A percentile compares a stretch with the other conserved stretches of the same genome.
These are phyloP conservation scores for Oscheius sp. DNA, from an alignment of 2,888 invertebrate species.

Conservation along the genomic window DNA sequence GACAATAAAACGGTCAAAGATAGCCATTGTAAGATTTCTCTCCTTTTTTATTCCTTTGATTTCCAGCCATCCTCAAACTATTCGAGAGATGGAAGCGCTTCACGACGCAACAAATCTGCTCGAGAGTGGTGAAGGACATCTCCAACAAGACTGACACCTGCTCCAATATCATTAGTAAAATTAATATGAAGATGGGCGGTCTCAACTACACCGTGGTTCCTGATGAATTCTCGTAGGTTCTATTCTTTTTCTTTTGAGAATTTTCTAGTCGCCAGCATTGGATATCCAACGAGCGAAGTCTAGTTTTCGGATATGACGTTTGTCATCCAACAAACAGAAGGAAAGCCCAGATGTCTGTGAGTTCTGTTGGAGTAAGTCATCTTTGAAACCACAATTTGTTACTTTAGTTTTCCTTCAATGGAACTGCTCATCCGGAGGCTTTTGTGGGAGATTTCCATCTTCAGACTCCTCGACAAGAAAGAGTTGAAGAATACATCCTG, in stretches of 20 bases:
- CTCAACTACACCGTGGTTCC: slow-evolving; percentile 34
- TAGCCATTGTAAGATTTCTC: no score
- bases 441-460: slow-evolving; percentile 48
- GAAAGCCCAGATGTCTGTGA: slow-evolving; percentile 16
- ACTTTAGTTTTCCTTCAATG: background rate
- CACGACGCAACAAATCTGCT: background rate
- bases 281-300: background rate
- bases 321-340: slow-evolving; percentile 29
- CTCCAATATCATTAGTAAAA: background rate
- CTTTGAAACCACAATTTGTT: background rate
- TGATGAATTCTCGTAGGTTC: slow-evolving; percentile 20
- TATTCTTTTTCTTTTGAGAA: background rate
- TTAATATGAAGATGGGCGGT: slow-evolving; percentile 26
- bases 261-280: background rate
- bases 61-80: background rate
- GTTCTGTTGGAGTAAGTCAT: slow-evolving; percentile 41
- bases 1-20: background rate
- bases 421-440: background rate
- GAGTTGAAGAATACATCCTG: slow-evolving; percentile 32
- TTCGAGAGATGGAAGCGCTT: background rate
- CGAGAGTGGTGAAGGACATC: background rate
- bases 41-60: no score
- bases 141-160: background rate
- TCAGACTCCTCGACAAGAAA: slow-evolving; percentile 37
- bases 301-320: slow-evolving; percentile 38